Evolutionary conservation across 2,797 vertebrate species (phyloP).

Genomic region (Amphiprion clarkii): DNA sequence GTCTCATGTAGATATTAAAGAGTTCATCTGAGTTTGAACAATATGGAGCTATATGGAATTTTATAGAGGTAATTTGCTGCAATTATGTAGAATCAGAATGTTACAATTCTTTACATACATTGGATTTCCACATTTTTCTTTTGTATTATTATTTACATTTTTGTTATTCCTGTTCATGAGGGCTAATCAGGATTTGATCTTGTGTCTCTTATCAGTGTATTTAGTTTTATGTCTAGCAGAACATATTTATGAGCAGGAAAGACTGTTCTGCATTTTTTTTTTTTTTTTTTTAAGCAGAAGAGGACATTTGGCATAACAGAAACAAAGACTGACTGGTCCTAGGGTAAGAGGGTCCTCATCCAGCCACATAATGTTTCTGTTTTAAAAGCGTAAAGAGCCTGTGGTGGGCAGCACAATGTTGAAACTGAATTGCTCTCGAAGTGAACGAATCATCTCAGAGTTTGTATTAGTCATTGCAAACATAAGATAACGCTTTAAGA

Average conservation of each 20-base stretch:
- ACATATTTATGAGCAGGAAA: neutral
- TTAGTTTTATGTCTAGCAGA: neutral
- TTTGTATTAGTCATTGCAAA: conserved; percentile 2
- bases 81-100: too few relatives aligned
- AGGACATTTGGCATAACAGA: neutral
- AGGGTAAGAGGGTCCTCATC: neutral
- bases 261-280: neutral
- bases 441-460: neutral
- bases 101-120: too few relatives aligned
- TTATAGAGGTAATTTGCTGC: too few relatives aligned
- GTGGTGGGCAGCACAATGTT: conserved; percentile 9
- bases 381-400: conserved; percentile 16
- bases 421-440: conserved; percentile 8
- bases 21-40: neutral
- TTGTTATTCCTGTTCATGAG: neutral
- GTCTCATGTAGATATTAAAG: neutral
- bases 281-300: too few relatives aligned
- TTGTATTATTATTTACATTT: too few relatives aligned
- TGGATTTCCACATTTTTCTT: too few relatives aligned
- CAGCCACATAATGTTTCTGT: conserved; percentile 5
- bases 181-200: neutral
- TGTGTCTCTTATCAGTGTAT: neutral
- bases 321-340: neutral
- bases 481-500: neutral
- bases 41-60: too few relatives aligned